Percentiles rank a stretch among this genome's conserved stretches.
Evolutionary conservation across 2,797 vertebrate genomes (phyloP).

Genomic region (Chiloscyllium punctatum): DNA sequence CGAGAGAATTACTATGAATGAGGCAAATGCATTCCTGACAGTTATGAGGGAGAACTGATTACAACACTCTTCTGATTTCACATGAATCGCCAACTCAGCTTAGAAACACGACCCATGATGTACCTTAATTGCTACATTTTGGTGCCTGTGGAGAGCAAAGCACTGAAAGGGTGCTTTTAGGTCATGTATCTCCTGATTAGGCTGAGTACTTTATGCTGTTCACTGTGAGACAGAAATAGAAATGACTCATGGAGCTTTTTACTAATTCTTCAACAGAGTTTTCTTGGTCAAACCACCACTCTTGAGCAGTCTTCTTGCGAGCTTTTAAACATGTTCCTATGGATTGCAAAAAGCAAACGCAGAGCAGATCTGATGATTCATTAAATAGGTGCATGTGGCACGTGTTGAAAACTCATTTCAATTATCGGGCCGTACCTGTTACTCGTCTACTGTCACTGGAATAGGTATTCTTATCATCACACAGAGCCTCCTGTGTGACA

Average conservation of each 20-base stretch:
- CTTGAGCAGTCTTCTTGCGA: not conserved
- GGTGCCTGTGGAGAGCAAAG: not conserved
- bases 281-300: not conserved
- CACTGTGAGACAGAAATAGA: not conserved
- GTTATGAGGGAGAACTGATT: not conserved
- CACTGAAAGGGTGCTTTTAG: not conserved
- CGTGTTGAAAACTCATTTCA: not conserved
- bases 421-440: not conserved
- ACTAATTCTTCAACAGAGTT: not conserved
- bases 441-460: not conserved
- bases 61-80: not conserved
- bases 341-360: not conserved
- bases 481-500: not conserved
- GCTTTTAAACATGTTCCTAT: not conserved
- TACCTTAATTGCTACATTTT: not conserved
- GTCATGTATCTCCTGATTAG: not conserved
- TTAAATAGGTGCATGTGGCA: not conserved
- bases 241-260: not conserved
- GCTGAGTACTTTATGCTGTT: not conserved
- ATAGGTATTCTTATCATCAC: not conserved
- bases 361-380: not conserved
- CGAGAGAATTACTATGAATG: not conserved
- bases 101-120: not conserved
- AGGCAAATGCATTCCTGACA: constrained; percentile 13
- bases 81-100: not conserved